Base-by-base conservation (phyloP, 2,113 vertebrate genomes). In the Ceyx melanurus region DNA sequence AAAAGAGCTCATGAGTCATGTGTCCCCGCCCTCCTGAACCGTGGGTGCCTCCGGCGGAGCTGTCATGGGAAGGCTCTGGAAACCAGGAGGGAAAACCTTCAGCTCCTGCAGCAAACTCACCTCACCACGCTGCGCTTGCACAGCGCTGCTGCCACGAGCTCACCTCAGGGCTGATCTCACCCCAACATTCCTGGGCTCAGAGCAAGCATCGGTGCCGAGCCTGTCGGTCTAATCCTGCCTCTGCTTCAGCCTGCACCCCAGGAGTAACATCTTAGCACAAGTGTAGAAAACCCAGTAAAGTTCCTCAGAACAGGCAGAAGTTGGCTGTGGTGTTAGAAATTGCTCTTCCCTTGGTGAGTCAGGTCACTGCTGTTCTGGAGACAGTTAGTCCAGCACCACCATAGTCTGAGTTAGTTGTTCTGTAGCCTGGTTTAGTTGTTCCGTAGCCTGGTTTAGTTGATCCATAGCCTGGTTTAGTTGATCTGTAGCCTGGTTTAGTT, bases 1-100 rank as follows among this genome's bases (percentile, higher is more conserved):
- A 50, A 71, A 94, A 83, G 93, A 85, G 82, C 68, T 58, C 11
- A 10, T 91, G 94, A 95, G 90, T 96, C 94, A 91, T 29, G 57
- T 23, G 90, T 17, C 15, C 51, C 84, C 50, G 8, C 95, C 95
- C 94, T 94, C 88, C 92, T 33, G 88, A 76, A 14, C 75, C 11
- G 3, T 16, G 58, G 85, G 15, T 82, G 94, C 92, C 94, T 94
- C 78, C 0, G 3, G 78, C 23, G 0, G 83, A 50, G 81, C 25
- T 26, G 60, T 86, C 93, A 77, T 56, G 62, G 73, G 95, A 56
- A 70, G 89, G 21, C 78, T 75, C 71, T 66, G 88, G 73, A 81
- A 86, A 10, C 42, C 50, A 37, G 33, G 48, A 64, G 75, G 86
- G 72, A 40, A 57, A 86, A 26, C 9, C 15, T 42, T 88, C 65